phyloP scores from a whole-genome alignment of 2,888 invertebrate species.

The Anaspis maculata region DNA sequence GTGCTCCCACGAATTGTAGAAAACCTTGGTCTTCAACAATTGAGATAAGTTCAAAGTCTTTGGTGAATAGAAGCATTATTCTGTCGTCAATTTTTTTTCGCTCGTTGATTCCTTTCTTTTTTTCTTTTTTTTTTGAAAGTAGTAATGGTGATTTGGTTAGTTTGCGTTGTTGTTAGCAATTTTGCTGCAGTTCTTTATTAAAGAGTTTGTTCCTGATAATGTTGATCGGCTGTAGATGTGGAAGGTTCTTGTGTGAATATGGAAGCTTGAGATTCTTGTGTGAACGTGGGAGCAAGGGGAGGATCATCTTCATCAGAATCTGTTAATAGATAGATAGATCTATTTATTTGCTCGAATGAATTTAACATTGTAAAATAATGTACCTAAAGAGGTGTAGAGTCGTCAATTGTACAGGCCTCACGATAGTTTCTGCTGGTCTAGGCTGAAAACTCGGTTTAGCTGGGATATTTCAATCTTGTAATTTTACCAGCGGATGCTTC shows the following conservation, averaged over 20 bases:
- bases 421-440: too few relatives aligned
- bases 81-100: slow-evolving; percentile 1
- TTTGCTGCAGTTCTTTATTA: background rate
- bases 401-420: too few relatives aligned
- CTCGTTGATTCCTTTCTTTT: background rate
- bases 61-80: slow-evolving; percentile 4
- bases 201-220: too few relatives aligned
- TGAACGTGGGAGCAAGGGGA: too few relatives aligned
- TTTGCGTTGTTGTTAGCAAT: background rate
- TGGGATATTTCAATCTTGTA: background rate
- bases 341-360: too few relatives aligned
- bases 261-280: too few relatives aligned
- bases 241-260: too few relatives aligned
- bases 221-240: too few relatives aligned
- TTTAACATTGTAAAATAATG: too few relatives aligned
- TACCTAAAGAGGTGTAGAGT: too few relatives aligned
- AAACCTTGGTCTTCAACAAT: slow-evolving; percentile 13
- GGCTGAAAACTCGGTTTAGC: background rate
- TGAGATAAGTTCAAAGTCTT: slow-evolving; percentile 10
- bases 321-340: too few relatives aligned
- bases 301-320: too few relatives aligned
- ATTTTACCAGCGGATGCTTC: background rate
- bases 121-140: background rate
- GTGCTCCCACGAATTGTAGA: slow-evolving; percentile 7
- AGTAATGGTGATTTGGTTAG: background rate